Evolutionary conservation across 2,113 vertebrate genomes (phyloP).

Genomic region (Chaetorhynchus papuensis): DNA sequence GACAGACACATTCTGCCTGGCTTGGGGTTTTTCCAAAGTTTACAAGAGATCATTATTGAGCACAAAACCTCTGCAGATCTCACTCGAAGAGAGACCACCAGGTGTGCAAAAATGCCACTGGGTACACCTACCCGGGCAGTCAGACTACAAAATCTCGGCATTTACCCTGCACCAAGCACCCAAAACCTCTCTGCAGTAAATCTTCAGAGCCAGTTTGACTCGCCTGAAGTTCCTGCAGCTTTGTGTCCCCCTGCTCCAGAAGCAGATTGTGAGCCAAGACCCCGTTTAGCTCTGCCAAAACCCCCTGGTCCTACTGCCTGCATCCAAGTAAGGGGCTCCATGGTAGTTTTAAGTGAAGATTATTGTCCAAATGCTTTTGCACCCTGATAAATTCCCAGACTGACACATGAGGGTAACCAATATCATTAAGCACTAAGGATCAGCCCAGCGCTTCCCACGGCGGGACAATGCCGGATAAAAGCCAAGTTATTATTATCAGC

Average conservation of each 20-base stretch:
- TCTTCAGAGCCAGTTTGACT: background rate
- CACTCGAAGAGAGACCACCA: background rate
- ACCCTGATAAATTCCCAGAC: background rate
- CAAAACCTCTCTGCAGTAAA: background rate
- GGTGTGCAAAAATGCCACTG: background rate
- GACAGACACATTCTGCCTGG: background rate
- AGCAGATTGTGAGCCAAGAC: background rate
- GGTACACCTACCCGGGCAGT: background rate
- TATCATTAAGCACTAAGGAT: background rate
- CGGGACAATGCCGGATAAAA: background rate
- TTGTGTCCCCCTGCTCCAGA: background rate
- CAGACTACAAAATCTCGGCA: background rate
- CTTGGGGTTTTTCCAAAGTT: background rate
- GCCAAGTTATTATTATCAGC: background rate
- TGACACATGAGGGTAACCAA: background rate
- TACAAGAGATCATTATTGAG: background rate
- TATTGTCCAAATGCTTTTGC: background rate
- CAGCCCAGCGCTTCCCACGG: background rate
- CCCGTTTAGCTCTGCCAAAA: background rate
- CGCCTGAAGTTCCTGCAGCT: background rate
- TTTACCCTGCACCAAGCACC: background rate
- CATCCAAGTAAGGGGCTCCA: background rate
- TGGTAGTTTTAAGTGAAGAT: background rate
- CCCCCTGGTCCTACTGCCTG: rapidly evolving
- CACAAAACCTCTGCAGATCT: background rate